Conservation (phyloP, 1,140 invertebrate genomes). For the Coenobita brevimanus region DNA sequence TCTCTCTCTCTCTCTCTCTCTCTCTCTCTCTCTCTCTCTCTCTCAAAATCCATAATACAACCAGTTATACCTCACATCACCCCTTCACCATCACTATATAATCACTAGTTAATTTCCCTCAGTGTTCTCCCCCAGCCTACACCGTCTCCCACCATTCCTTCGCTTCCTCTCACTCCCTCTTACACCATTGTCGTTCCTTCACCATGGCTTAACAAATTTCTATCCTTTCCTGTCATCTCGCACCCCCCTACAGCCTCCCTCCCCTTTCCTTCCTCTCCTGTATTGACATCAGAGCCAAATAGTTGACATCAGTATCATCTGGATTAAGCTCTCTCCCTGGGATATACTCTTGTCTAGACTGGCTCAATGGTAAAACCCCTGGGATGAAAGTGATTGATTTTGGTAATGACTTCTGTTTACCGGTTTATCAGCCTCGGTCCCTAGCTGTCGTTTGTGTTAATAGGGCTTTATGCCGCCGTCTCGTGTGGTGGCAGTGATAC, state of each 20-base stretch:
- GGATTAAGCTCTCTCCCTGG: too few relatives aligned
- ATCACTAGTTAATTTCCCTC: slow-evolving; percentile 5
- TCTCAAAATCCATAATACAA: neutral
- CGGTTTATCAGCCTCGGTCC: too few relatives aligned
- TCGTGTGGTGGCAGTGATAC: too few relatives aligned
- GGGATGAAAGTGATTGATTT: too few relatives aligned
- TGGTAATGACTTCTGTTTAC: too few relatives aligned
- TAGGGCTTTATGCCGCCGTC: too few relatives aligned
- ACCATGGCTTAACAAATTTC: neutral
- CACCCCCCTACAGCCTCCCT: neutral
- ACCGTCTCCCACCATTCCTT: neutral
- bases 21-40: neutral
- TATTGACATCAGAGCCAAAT: too few relatives aligned
- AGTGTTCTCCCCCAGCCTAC: neutral
- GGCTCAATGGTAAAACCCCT: too few relatives aligned
- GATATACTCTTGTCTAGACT: too few relatives aligned
- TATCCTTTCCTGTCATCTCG: neutral
- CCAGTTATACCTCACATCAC: neutral
- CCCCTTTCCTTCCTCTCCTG: too few relatives aligned
- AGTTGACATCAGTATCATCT: too few relatives aligned
- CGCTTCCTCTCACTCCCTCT: neutral
- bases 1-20: neutral
- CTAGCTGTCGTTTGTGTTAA: too few relatives aligned
- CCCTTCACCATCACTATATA: neutral
- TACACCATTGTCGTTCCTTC: neutral